These are phyloP conservation scores for Thalassoma bifasciatum DNA, from an alignment of 2,113 vertebrate genomes.

Conservation along the genomic window DNA sequence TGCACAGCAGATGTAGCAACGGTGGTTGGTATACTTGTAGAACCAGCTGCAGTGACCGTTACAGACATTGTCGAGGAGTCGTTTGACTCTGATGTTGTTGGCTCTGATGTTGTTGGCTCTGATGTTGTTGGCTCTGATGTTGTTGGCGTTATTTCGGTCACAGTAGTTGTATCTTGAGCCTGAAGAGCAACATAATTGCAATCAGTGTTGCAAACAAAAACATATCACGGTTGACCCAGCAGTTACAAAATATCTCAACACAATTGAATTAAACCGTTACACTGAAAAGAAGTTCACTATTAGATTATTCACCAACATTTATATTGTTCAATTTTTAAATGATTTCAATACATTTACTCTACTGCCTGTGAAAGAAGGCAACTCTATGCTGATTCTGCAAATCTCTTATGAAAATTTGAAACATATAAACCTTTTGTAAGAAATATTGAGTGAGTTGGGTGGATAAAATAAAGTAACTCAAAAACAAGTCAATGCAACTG, in stretches of 20 bases:
- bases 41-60: rapidly evolving
- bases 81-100: not conserved
- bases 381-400: too few species aligned
- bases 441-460: too few species aligned
- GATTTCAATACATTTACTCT: too few species aligned
- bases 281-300: too few species aligned
- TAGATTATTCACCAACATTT: too few species aligned
- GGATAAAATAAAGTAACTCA: too few species aligned
- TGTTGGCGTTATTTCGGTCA: not conserved
- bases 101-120: not conserved
- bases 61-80: rapidly evolving
- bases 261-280: too few species aligned
- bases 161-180: not conserved
- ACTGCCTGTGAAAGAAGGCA: too few species aligned
- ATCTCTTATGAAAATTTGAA: too few species aligned
- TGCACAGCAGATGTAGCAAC: not conserved
- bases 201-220: not conserved
- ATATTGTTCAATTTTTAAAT: too few species aligned
- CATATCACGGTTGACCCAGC: not conserved
- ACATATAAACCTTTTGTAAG: too few species aligned
- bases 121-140: not conserved
- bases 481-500: too few species aligned
- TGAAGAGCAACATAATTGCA: not conserved
- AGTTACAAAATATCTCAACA: not conserved
- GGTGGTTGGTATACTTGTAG: rapidly evolving